Percentiles rank a stretch among this genome's conserved stretches.
Evolutionary conservation across 1,140 invertebrate genomes (phyloP).

Genomic region (Dendrolimus punctatus): DNA sequence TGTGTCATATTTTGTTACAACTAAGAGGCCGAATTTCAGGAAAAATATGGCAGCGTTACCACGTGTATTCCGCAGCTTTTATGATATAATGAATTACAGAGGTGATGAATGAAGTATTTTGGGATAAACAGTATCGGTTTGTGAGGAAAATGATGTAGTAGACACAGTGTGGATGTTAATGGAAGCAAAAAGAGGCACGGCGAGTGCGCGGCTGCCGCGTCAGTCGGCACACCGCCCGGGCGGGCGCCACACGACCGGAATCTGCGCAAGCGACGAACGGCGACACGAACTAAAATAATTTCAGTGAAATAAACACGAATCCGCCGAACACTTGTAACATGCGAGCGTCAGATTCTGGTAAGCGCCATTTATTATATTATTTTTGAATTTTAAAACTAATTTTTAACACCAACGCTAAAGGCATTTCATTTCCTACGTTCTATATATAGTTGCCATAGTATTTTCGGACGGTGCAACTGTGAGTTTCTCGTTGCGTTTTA

Average conservation of each 20-base stretch:
- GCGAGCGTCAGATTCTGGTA: slow-evolving; percentile 64
- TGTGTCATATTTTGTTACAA: not conserved
- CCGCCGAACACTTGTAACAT: slow-evolving; percentile 36
- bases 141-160: not conserved
- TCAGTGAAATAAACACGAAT: slow-evolving; percentile 60
- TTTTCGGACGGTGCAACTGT: slow-evolving; percentile 50
- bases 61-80: no score
- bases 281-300: slow-evolving; percentile 44
- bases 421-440: slow-evolving; percentile 17
- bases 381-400: slow-evolving; percentile 15
- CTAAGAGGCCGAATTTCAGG: no score
- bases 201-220: slow-evolving; percentile 37
- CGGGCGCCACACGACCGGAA: slow-evolving; percentile 67
- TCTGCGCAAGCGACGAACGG: slow-evolving; percentile 56
- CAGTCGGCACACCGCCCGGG: slow-evolving; percentile 67
- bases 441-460: slow-evolving; percentile 41
- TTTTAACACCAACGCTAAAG: slow-evolving; percentile 4
- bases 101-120: no score
- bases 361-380: slow-evolving; percentile 23
- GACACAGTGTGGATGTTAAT: slow-evolving; percentile 12
- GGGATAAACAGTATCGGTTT: no score
- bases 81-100: no score
- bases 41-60: no score
- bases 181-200: slow-evolving; percentile 8
- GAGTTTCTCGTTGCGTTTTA: slow-evolving; percentile 36